Percentiles rank a stretch among this genome's conserved stretches.
phyloP scores from a whole-genome alignment of 2,113 vertebrate genomes.

The Oreochromis tanganicae region DNA sequence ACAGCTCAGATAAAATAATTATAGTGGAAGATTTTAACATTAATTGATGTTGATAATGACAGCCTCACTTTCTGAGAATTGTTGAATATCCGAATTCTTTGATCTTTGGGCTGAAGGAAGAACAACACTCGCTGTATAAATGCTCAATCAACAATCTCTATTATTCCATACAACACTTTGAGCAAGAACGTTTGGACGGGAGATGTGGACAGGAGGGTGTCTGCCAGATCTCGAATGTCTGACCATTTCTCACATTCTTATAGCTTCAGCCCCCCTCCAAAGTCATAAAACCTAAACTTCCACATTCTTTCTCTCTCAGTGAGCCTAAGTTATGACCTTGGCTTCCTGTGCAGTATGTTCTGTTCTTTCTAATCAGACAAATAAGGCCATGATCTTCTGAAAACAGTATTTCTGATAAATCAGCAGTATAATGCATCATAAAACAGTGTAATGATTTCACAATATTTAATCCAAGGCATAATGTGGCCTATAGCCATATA shows the following conservation, averaged over 20 bases:
- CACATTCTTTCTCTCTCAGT: neutral
- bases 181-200: rapidly evolving
- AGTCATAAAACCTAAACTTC: neutral
- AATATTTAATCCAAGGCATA: too few species aligned
- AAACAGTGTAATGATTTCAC: too few species aligned
- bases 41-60: neutral
- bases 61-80: neutral
- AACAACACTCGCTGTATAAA: neutral
- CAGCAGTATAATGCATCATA: too few species aligned
- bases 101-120: neutral
- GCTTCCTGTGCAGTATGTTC: too few species aligned
- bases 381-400: too few species aligned
- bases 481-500: too few species aligned
- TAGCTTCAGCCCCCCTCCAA: rapidly evolving
- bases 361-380: too few species aligned
- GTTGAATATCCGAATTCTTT: neutral
- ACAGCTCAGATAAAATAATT: neutral
- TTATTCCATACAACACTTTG: neutral
- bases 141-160: neutral
- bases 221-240: neutral
- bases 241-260: neutral
- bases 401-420: too few species aligned
- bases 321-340: neutral
- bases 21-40: neutral
- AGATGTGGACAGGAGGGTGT: rapidly evolving